A percentile compares a stretch with the other conserved stretches of the same genome.
phyloP scores from a whole-genome alignment of 2,888 invertebrate species.

The Bombyx huttoni region DNA sequence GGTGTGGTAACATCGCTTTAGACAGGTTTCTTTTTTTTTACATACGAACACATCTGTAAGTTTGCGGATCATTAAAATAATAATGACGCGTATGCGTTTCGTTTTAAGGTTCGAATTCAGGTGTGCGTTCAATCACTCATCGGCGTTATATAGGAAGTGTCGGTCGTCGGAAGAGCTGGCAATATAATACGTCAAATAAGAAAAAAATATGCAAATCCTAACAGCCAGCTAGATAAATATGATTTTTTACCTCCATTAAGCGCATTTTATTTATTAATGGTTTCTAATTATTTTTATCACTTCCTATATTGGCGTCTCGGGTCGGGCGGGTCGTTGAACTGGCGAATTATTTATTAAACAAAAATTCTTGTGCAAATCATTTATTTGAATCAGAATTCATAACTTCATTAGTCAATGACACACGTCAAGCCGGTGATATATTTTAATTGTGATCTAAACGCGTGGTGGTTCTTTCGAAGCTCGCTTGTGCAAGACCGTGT shows the following conservation, averaged over 20 bases:
- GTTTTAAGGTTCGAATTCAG: conserved; percentile 20
- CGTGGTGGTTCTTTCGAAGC: neutral
- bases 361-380: neutral
- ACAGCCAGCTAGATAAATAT: neutral
- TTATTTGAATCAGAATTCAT: neutral
- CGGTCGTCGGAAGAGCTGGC: conserved; percentile 18
- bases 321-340: neutral
- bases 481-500: conserved; percentile 30
- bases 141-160: neutral
- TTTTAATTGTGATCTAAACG: no score
- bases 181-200: conserved; percentile 49
- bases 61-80: conserved; percentile 10
- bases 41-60: conserved; percentile 18
- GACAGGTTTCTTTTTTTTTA: conserved; percentile 57
- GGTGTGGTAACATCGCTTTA: conserved; percentile 50
- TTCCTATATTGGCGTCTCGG: conserved; percentile 43
- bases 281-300: conserved; percentile 62
- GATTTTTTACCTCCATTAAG: conserved; percentile 2
- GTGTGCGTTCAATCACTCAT: conserved; percentile 6
- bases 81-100: conserved; percentile 10
- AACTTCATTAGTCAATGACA: neutral
- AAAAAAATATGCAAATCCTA: conserved; percentile 51
- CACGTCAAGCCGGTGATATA: neutral
- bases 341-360: neutral
- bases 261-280: conserved; percentile 59